Conservation (phyloP, 2,888 invertebrate genomes). For the Leucoptera coffeella region DNA sequence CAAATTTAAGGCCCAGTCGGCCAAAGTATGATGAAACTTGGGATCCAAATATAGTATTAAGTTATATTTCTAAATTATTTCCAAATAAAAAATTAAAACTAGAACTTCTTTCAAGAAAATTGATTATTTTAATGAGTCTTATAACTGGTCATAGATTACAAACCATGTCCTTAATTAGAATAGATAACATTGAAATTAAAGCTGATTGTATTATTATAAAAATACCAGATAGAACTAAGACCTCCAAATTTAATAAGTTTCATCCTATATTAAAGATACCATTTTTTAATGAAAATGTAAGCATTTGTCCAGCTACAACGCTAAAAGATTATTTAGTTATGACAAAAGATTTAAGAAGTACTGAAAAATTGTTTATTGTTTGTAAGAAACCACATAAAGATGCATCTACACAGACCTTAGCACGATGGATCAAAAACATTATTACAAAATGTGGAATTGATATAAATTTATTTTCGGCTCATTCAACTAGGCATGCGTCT, state of each 20-base stretch:
- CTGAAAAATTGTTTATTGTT: background rate
- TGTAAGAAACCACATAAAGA: slow-evolving; percentile 1
- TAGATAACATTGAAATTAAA: slow-evolving; percentile 1
- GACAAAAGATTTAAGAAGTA: slow-evolving; percentile 2
- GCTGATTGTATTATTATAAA: slow-evolving; percentile 1
- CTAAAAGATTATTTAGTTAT: slow-evolving; percentile 4
- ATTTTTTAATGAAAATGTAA: slow-evolving; percentile 2
- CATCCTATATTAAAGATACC: slow-evolving; percentile 3
- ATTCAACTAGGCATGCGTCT: slow-evolving; percentile 1
- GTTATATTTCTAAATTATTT: background rate
- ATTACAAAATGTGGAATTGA: slow-evolving; percentile 2
- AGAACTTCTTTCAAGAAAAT: slow-evolving; percentile 2
- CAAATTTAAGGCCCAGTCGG: background rate
- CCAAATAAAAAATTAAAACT: background rate
- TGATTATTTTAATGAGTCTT: slow-evolving; percentile 2
- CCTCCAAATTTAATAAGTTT: slow-evolving; percentile 2
- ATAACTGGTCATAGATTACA: slow-evolving; percentile 4
- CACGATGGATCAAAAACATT: slow-evolving; percentile 2
- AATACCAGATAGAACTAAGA: slow-evolving; percentile 2
- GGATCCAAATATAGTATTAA: slow-evolving; percentile 1
- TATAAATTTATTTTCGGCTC: background rate
- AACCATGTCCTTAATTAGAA: slow-evolving; percentile 2
- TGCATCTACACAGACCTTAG: background rate
- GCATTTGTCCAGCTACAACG: slow-evolving; percentile 3
- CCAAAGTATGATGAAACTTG: background rate